These are phyloP conservation scores for Trichomalopsis sarcophagae DNA, from an alignment of 1,140 invertebrate genomes.

Conservation along the genomic window DNA sequence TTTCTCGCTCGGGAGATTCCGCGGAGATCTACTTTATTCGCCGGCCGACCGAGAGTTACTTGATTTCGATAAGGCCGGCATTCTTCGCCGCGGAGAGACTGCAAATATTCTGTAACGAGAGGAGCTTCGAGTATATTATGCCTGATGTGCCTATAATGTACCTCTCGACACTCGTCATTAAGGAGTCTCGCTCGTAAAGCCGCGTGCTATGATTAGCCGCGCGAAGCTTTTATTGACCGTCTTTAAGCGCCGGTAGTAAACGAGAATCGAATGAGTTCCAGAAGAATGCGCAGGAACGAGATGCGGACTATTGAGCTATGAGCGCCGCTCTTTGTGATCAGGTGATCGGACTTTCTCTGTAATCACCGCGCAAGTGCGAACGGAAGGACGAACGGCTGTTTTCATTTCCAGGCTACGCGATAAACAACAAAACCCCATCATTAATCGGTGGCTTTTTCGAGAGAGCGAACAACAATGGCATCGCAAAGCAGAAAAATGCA, in stretches of 20 bases:
- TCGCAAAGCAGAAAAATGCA: conserved; percentile 35
- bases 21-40: background rate
- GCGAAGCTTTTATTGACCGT: background rate
- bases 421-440: background rate
- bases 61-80: background rate
- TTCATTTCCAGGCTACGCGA: too few species aligned
- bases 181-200: background rate
- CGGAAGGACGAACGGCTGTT: too few species aligned
- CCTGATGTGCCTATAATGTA: too few species aligned
- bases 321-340: too few species aligned
- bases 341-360: too few species aligned
- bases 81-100: background rate
- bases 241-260: background rate
- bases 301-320: background rate
- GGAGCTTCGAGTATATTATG: background rate
- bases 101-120: background rate
- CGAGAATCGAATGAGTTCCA: background rate
- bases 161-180: background rate
- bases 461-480: background rate
- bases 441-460: background rate
- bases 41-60: background rate
- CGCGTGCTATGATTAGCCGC: background rate
- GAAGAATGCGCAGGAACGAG: background rate
- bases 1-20: background rate
- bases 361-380: too few species aligned